phyloP scores from a whole-genome alignment of 2,888 invertebrate species.

The Crepidodera aurea region DNA sequence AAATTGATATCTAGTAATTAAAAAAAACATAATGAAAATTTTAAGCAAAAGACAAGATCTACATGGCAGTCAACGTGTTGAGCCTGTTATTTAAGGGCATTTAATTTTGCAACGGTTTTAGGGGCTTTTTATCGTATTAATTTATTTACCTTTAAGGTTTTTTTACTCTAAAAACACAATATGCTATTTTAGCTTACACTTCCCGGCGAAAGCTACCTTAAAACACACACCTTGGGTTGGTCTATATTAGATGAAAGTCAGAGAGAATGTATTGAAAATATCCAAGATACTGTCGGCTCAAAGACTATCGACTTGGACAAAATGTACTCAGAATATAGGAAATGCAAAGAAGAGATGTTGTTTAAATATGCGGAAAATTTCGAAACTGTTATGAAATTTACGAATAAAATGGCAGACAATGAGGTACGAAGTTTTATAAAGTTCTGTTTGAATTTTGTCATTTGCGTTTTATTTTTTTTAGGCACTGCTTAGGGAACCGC shows the following conservation, averaged over 20 bases:
- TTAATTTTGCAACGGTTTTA: too few relatives aligned
- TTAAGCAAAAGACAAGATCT: too few relatives aligned
- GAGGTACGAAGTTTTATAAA: slow-evolving; percentile 9
- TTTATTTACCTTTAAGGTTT: too few relatives aligned
- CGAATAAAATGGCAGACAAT: slow-evolving; percentile 3
- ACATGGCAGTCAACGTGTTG: too few relatives aligned
- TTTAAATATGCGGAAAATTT: slow-evolving; percentile 13
- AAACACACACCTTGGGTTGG: slow-evolving; percentile 11
- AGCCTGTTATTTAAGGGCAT: too few relatives aligned
- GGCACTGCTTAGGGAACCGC: slow-evolving; percentile 13
- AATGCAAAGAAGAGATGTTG: slow-evolving; percentile 4
- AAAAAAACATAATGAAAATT: too few relatives aligned
- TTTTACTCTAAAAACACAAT: too few relatives aligned
- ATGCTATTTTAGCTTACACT: slow-evolving; percentile 5
- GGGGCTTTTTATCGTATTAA: too few relatives aligned
- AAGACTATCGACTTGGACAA: slow-evolving; percentile 16
- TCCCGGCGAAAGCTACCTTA: slow-evolving; percentile 10
- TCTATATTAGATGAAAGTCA: slow-evolving; percentile 13
- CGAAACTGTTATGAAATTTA: slow-evolving; percentile 18
- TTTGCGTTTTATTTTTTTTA: background rate
- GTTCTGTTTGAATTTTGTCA: background rate
- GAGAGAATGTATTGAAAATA: slow-evolving; percentile 8
- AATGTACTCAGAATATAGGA: background rate
- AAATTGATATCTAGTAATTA: too few relatives aligned
- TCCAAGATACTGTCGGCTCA: slow-evolving; percentile 1